These are phyloP conservation scores for Phyto melanocephala DNA, from an alignment of 2,888 invertebrate species.

Conservation along the genomic window DNA sequence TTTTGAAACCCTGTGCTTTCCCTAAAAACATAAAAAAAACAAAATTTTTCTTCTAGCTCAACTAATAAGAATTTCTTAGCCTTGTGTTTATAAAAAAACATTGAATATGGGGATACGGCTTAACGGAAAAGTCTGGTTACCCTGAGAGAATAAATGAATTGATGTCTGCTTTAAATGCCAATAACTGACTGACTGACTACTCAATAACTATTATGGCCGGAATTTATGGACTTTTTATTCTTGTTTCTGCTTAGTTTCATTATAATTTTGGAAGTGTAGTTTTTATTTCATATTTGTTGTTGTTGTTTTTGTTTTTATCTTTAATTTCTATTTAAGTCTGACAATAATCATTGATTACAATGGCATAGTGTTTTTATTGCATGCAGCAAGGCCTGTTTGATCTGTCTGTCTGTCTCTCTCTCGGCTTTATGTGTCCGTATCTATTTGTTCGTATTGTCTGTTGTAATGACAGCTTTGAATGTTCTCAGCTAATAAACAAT, in stretches of 20 bases:
- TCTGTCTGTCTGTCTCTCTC: neutral
- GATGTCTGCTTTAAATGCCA: neutral
- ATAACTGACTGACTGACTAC: neutral
- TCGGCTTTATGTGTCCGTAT: neutral
- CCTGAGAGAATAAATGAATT: too few species aligned
- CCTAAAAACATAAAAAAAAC: too few species aligned
- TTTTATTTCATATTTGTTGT: conserved; percentile 1
- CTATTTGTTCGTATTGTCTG: conserved; percentile 49
- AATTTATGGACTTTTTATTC: conserved; percentile 54
- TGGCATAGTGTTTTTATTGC: conserved; percentile 14
- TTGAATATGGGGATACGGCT: too few species aligned
- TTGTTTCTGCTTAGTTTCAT: conserved; percentile 20
- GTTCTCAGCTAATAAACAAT: conserved; percentile 65
- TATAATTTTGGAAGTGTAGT: conserved; percentile 40
- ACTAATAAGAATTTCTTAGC: too few species aligned
- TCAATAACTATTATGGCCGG: conserved; percentile 37
- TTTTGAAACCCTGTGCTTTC: too few species aligned
- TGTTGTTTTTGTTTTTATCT: neutral
- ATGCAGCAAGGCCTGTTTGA: neutral
- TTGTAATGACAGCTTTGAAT: conserved; percentile 64
- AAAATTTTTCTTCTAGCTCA: too few species aligned
- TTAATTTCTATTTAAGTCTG: conserved; percentile 23
- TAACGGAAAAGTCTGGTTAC: too few species aligned
- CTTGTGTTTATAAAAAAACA: too few species aligned
- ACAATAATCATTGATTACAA: conserved; percentile 61